Conservation (phyloP, 1,140 invertebrate species). For the Drosophila aff. region DNA sequence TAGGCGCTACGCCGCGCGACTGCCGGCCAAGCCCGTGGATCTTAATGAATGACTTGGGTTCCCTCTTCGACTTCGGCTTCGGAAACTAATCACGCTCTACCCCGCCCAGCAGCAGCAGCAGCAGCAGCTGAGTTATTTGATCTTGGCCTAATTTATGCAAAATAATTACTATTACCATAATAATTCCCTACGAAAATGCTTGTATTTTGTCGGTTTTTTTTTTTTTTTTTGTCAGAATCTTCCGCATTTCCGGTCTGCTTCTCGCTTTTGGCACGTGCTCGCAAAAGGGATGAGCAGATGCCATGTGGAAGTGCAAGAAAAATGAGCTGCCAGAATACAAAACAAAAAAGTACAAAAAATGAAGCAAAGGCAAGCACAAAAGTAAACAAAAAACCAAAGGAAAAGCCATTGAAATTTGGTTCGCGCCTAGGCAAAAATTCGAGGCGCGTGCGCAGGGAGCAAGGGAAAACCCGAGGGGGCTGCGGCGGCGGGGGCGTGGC, state of each 20-base stretch:
- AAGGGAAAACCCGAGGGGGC: not conserved
- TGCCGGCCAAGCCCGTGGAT: conserved; percentile 50
- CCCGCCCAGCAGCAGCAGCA: conserved; percentile 4
- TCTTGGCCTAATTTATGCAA: conserved; percentile 72
- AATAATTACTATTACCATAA: conserved; percentile 32
- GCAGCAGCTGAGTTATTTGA: conserved; percentile 49
- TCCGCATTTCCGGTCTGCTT: conserved; percentile 51
- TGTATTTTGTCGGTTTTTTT: conserved; percentile 1
- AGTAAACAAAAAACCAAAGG: conserved; percentile 17
- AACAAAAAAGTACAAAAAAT: not conserved
- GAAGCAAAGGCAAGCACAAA: conserved; percentile 4
- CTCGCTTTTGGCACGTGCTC: conserved; percentile 54
- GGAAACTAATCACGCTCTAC: conserved; percentile 66
- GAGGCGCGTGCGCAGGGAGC: conserved; percentile 50
- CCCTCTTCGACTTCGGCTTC: conserved; percentile 24
- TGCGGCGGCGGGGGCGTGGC: conserved; percentile 10
- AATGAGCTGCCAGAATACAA: not conserved
- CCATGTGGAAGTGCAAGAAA: conserved; percentile 16
- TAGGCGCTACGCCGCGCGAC: conserved; percentile 39
- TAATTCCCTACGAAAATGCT: conserved; percentile 5
- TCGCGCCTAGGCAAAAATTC: conserved; percentile 47
- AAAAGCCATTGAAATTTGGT: conserved; percentile 60
- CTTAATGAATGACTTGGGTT: conserved; percentile 70
- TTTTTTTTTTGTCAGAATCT: conserved; percentile 13
- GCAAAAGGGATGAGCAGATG: conserved; percentile 27